Base-by-base conservation (phyloP, 2,888 invertebrate species). In the Diplazon laetatorius region DNA sequence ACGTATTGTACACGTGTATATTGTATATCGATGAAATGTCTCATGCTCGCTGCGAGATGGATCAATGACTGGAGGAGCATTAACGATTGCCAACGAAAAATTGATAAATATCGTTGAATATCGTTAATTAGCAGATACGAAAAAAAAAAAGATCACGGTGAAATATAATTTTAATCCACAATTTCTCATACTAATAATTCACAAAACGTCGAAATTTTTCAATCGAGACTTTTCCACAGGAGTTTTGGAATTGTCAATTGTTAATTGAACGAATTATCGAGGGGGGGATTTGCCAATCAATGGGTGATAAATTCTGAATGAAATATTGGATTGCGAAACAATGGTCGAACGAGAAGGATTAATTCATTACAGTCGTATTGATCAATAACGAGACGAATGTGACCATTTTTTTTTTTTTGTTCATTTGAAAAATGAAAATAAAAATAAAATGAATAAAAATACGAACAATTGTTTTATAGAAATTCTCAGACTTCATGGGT, bases 1-100 rank as follows among this genome's bases (percentile, higher is more conserved):
- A 46, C 68, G 77, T 72, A 72, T 68, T 77, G 50, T 72, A 72
- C 50, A 76, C 44, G 59, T n/a, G n/a, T 44, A 37, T 72, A 39
- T 66, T 50, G 35, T 44, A 37, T 59, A 35, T 37, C 65, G 50
- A 65, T 76, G 46, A 68, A 46, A 50, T 68, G 46, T 55, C 55
- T 59, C 35, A 16, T 39, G 48, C 37, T 20, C 48, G 22, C 39
- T 39, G 70, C 25, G 55, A 20, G 46, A 12, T 10, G 55, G 46
- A 22, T 18, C 50, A 68, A 12, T 44, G 68, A 68, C 35, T 25
- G 44, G 1, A 8, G 20, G 42, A 46, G 62, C 52, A 69, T 69
- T 55, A 30, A 50, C 42, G 68, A 68, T 75, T 62, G n/a, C n/a
- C n/a, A n/a, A 30, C 8, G 30, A 12, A 52, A 10, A 52, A 9